Base-by-base conservation (phyloP, 2,113 vertebrate genomes). In the Cacatua alba region DNA sequence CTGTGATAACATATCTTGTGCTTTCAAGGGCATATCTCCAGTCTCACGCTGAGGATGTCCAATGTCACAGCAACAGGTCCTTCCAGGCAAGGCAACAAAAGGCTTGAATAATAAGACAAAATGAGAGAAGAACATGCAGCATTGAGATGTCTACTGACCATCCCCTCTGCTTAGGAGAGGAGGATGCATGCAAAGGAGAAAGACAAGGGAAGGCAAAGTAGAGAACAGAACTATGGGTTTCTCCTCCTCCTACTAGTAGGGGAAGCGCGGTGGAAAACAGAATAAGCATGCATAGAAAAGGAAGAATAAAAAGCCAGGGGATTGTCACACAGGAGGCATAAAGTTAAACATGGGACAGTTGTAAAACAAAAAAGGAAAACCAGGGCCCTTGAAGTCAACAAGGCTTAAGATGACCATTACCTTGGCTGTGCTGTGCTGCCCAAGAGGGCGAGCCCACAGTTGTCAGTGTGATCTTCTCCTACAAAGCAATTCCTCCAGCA, bases 381-480 rank as follows among this genome's bases (percentile, higher is more conserved):
- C 4, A 12, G 7, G 29, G 23, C 25, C 18, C 21, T 81, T 78
- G 39, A 88, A 65, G 18, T 24, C 41, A 75, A 14, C 35, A 53
- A 65, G 17, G 9, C 17, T 86, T 48, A 71, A 48, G 52, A 64
- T 24, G 17, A 65, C 15, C 28, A 31, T 80, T 83, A 67, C 17
- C 23, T 44, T 41, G 63, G 4, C 31, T 79, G 8, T 5, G 7
- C 19, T 53, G 18, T 67, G 48, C 53, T 88, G n/a, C 53, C 31
- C 43, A 26, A 0, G 0, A 28, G 31, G 26, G 71, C 48, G 41
- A 90, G 26, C 11, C 39, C 48, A 37, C 16, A 64, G 26, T 39
- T 2, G 0, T 55, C 65, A 79, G 21, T 7, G 4, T 52, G 53
- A 57, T 86, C 13, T 31, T 64, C 41, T 88, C 33, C 43, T 65